Conservation (phyloP, 1,140 invertebrate species). For the Oryzaephilus surinamensis region DNA sequence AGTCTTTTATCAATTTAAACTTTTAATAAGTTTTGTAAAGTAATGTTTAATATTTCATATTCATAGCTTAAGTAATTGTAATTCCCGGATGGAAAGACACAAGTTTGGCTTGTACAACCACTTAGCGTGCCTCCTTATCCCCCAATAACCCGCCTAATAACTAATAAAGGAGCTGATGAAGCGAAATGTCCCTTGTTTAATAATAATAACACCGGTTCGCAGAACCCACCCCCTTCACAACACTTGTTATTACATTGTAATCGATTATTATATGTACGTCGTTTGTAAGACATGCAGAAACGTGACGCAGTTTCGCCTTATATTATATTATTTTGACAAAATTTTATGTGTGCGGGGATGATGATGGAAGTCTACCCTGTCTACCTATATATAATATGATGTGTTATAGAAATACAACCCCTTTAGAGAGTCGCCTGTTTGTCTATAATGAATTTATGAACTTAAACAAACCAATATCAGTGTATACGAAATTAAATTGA, state of each 20-base stretch:
- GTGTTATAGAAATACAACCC: too few relatives aligned
- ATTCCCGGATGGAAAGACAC: too few relatives aligned
- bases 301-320: conserved; percentile 12
- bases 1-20: too few relatives aligned
- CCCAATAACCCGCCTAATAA: conserved; percentile 21
- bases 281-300: conserved; percentile 1
- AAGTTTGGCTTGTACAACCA: conserved; percentile 14
- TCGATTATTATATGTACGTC: conserved; percentile 20
- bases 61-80: too few relatives aligned
- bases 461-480: conserved; percentile 18
- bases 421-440: too few relatives aligned
- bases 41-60: too few relatives aligned
- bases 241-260: conserved; percentile 22
- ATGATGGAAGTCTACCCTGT: conserved; percentile 10
- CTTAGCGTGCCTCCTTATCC: conserved; percentile 14
- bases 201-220: too few relatives aligned
- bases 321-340: too few relatives aligned
- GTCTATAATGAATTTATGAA: conserved; percentile 14
- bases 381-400: too few relatives aligned
- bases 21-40: too few relatives aligned
- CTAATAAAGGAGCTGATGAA: conserved; percentile 27
- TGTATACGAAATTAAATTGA: conserved; percentile 16
- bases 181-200: conserved; percentile 26
- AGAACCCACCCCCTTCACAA: conserved; percentile 13
- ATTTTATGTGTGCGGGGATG: not conserved